A percentile compares a stretch with the other conserved stretches of the same genome.
Evolutionary conservation across 2,797 vertebrate species (phyloP).

Genomic region (Spheniscus humboldti): DNA sequence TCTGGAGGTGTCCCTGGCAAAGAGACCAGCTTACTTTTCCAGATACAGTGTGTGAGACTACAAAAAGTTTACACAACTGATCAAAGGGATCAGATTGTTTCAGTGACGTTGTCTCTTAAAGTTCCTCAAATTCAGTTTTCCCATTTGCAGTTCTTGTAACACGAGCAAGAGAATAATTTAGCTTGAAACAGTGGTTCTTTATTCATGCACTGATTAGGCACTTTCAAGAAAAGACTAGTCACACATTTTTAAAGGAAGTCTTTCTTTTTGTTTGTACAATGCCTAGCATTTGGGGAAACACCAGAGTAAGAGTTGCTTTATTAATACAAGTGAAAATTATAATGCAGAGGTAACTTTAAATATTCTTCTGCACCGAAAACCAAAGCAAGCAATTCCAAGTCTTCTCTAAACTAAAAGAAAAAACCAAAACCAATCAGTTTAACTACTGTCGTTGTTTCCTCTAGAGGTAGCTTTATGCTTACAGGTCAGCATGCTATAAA

Average conservation of each 20-base stretch:
- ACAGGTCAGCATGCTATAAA: not conserved
- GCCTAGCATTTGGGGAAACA: not conserved
- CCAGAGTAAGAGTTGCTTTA: not conserved
- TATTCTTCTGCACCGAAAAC: not conserved
- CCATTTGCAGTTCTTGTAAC: not conserved
- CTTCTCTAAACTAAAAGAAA: not conserved
- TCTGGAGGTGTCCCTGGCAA: not conserved
- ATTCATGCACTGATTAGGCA: not conserved
- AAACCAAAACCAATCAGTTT: not conserved
- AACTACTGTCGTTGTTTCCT: not conserved
- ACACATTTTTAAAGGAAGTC: not conserved
- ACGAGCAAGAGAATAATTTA: not conserved
- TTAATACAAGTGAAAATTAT: not conserved
- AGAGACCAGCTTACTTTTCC: not conserved
- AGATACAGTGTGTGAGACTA: not conserved
- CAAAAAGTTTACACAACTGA: not conserved
- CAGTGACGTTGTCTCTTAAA: not conserved
- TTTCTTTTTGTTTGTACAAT: not conserved
- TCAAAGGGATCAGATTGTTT: not conserved
- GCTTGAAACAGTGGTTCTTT: not conserved
- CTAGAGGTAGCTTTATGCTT: not conserved
- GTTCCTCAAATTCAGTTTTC: not conserved
- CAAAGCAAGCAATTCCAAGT: not conserved
- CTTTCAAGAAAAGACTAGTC: not conserved
- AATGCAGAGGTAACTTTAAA: not conserved